Base-by-base conservation (phyloP, 92 coral and sea anemone species). In the Actinernus sp. region DNA sequence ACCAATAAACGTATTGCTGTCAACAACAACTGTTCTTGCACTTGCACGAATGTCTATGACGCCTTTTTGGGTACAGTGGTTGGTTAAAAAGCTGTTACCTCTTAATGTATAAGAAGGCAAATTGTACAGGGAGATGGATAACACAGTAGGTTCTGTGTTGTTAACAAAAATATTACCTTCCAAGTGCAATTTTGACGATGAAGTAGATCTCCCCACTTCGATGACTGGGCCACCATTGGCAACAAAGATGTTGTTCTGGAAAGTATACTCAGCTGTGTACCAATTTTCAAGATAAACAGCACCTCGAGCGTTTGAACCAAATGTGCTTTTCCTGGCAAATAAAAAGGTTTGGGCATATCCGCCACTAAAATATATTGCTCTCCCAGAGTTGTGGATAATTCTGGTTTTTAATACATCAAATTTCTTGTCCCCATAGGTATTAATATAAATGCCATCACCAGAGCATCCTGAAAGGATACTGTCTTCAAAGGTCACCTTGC, bases 191-290 rank as follows among this genome's bases (percentile, higher is more conserved):
- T 44, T 72, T 37, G 14, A 1, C 23, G 4, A 13, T 10, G 3
- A 3, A 12, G 74, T 3, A 1, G 74, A 48, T 2, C 1, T 1
- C 6, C 26, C 10, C 17, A 76, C 65, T 29, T 76, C 22, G 18
- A 76, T 21, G 0, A 56, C 76, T 1, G 63, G 76, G n/a, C 83
- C 76, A 0, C 16, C 63, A 26, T 66, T 76, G 23, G 18, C 33
- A 2, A 58, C 20, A 33, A 66, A 67, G 7, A 62, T 57, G 24
- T 53, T 22, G 22, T 55, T 51, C 25, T 36, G n/a, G n/a, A n/a
- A n/a, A n/a, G n/a, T n/a, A n/a, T n/a, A n/a, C n/a, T n/a, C n/a
- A n/a, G n/a, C n/a, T n/a, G n/a, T n/a, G n/a, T n/a, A n/a, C n/a
- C n/a, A n/a, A n/a, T n/a, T n/a, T n/a, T n/a, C n/a, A n/a, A n/a